Percentiles rank a stretch among this genome's conserved stretches.
Conservation (phyloP, 2,113 vertebrate genomes). For the Arothron firmamentum region DNA sequence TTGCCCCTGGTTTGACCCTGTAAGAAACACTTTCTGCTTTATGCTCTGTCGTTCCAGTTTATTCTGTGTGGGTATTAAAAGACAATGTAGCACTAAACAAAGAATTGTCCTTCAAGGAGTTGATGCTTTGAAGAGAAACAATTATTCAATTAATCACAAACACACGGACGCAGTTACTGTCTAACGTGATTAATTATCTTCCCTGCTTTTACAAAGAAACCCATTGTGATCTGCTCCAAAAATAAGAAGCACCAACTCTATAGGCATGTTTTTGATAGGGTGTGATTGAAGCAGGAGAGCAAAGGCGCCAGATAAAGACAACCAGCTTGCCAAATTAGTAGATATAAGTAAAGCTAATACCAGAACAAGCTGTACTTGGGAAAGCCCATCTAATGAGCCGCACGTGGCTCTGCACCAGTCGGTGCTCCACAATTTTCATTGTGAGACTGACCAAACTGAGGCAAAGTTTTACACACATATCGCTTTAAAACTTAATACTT, state of each 20-base stretch:
- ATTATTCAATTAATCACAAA: slow-evolving; percentile 59
- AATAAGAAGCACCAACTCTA: slow-evolving; percentile 47
- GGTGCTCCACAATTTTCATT: no score
- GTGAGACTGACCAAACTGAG: no score
- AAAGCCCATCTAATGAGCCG: slow-evolving; percentile 34
- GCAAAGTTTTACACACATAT: no score
- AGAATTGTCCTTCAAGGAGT: slow-evolving; percentile 40
- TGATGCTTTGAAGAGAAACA: slow-evolving; percentile 46
- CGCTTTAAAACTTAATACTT: neutral
- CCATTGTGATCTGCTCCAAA: slow-evolving; percentile 43
- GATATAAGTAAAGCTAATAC: slow-evolving; percentile 32
- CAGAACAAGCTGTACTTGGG: slow-evolving; percentile 45
- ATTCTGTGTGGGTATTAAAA: slow-evolving; percentile 17
- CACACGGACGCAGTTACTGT: slow-evolving; percentile 48
- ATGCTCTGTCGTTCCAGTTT: slow-evolving; percentile 30
- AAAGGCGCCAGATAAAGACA: slow-evolving; percentile 55
- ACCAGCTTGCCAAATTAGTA: slow-evolving; percentile 53
- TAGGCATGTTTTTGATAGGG: slow-evolving; percentile 51
- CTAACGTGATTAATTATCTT: slow-evolving; percentile 60
- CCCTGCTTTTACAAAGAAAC: slow-evolving; percentile 54
- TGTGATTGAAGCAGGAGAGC: slow-evolving; percentile 54
- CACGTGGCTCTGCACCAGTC: slow-evolving; percentile 22
- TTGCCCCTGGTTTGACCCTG: slow-evolving; percentile 57
- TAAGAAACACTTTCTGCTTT: slow-evolving; percentile 36
- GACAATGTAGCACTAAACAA: slow-evolving; percentile 26